Percentiles rank a stretch among this genome's conserved stretches.
These are phyloP conservation scores for Hirtodrosophila histrioides DNA, from an alignment of 2,888 invertebrate species.

Conservation along the genomic window DNA sequence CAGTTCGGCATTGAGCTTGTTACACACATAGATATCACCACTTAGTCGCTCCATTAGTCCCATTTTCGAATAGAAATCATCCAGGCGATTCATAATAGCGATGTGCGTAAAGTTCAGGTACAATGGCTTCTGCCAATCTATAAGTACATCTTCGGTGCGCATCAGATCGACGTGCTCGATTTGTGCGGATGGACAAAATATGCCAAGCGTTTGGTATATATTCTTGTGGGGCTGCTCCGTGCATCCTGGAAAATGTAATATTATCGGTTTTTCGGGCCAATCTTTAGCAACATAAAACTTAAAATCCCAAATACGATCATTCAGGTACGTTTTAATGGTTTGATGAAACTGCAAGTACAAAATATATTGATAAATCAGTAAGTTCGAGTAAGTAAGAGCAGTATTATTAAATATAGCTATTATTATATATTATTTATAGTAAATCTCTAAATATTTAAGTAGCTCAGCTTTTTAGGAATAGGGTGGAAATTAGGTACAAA, in stretches of 20 bases:
- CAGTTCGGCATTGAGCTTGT: slow-evolving; percentile 87
- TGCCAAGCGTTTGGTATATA: slow-evolving; percentile 93
- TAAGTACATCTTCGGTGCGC: slow-evolving; percentile 90
- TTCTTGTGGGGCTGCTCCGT: slow-evolving; percentile 91
- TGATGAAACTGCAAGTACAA: slow-evolving; percentile 91
- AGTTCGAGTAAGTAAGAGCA: background rate
- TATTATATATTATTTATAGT: too few species aligned
- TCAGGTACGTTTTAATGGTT: slow-evolving; percentile 94
- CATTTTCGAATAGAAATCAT: slow-evolving; percentile 88
- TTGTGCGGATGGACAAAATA: slow-evolving; percentile 92
- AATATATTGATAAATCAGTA: background rate
- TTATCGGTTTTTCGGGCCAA: slow-evolving; percentile 94
- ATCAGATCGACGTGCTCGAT: slow-evolving; percentile 90
- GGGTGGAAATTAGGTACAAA: too few species aligned
- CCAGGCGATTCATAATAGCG: slow-evolving; percentile 91
- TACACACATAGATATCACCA: slow-evolving; percentile 92
- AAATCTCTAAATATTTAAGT: too few species aligned
- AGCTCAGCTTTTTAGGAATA: too few species aligned
- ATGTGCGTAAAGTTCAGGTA: slow-evolving; percentile 95
- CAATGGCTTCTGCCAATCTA: slow-evolving; percentile 92
- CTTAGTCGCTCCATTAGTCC: slow-evolving; percentile 90
- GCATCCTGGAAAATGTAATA: slow-evolving; percentile 94
- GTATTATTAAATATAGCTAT: background rate
- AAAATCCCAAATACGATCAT: slow-evolving; percentile 95
- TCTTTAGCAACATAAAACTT: slow-evolving; percentile 95